phyloP scores from a whole-genome alignment of 2,888 invertebrate species.

The Xiphydria camelus region DNA sequence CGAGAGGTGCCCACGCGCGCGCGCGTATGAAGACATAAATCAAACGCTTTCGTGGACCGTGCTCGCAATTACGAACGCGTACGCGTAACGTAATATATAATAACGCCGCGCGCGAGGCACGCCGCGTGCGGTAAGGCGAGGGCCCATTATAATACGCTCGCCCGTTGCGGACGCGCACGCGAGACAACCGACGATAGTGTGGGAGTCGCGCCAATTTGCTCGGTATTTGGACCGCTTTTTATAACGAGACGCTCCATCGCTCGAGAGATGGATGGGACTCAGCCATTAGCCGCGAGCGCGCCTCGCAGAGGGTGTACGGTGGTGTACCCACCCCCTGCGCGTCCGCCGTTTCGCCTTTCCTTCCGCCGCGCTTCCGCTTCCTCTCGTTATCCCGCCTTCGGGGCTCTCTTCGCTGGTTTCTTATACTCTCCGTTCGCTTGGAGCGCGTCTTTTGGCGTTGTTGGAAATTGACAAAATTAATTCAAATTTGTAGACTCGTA shows the following conservation, averaged over 20 bases:
- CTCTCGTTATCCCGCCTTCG: neutral
- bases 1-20: neutral
- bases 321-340: neutral
- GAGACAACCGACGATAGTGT: constrained; percentile 28
- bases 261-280: neutral
- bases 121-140: too few species aligned
- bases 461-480: too few species aligned
- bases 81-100: constrained; percentile 53
- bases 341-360: neutral
- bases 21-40: constrained; percentile 55
- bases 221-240: constrained; percentile 47
- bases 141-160: constrained; percentile 2
- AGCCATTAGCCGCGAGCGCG: too few species aligned
- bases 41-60: constrained; percentile 52
- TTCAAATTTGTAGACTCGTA: too few species aligned
- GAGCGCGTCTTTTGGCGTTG: too few species aligned
- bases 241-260: constrained; percentile 21
- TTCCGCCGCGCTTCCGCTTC: neutral
- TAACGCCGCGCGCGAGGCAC: constrained; percentile 33
- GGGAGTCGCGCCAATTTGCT: constrained; percentile 54
- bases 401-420: neutral
- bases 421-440: too few species aligned
- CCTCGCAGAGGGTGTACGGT: too few species aligned
- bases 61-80: constrained; percentile 55
- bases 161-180: constrained; percentile 7